Evolutionary conservation across 2,888 invertebrate genomes (phyloP), one percentile per base, ranked within the genome.

Genomic region (Mythimna pallens): DNA sequence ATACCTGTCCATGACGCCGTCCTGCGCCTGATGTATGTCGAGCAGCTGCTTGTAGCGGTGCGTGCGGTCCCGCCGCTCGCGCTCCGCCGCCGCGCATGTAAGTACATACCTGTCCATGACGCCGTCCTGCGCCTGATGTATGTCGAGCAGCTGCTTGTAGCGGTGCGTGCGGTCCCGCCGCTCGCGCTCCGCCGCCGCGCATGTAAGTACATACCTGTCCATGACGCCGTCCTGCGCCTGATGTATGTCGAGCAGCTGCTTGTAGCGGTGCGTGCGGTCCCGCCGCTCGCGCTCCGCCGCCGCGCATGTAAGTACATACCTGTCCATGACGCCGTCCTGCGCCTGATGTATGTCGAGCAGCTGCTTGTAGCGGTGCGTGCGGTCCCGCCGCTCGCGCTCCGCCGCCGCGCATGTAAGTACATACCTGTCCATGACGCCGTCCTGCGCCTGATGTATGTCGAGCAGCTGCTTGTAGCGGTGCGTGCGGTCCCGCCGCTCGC

Each of bases 301-400:
- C n/a, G n/a, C 43, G 43, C 12, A 12, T 14, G 12, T 43, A 36
- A 36, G 8, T 7, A 36, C 0, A 52, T 75, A 97, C 97, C 97
- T 97, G 93, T 99, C 99, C 99, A 99, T 99, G n/a, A 99, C 99
- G 66, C 99, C 99, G 91, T 99, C 99, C 92, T 99, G 99, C 58
- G 99, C 98, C 5, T 98, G 98, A 88, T 99, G 98, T 97, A 99
- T 99, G 90, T 99, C 99, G 17, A 99, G 98, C 50, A 99, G 96
- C 90, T 98, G 98, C 88, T 97, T 97, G 94, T 98, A 98, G 52
- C 98, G 97, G 65, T 98, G 98, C 63, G 98, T 97, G 17, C 99
- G 94, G 88, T 98, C 99, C 63, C 97, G 96, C 81, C 98, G 97
- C 92, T 99, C 99, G 36, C 81, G 79, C 88, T 99, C 98, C 25